Evolutionary conservation across 2,797 vertebrate species (phyloP), one percentile per base, ranked within the genome.

Genomic region (Gila robusta): DNA sequence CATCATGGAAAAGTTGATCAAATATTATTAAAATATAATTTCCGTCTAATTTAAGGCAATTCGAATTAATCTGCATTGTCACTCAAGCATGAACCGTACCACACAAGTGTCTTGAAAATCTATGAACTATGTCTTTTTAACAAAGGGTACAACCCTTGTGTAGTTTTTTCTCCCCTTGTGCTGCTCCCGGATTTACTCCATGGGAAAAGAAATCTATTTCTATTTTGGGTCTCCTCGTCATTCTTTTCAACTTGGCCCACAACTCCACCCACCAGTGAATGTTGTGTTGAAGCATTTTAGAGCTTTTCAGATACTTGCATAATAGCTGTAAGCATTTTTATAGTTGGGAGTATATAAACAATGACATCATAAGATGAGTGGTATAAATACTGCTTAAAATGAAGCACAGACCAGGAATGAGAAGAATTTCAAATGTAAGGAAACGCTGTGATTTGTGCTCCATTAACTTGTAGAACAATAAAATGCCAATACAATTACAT

Each of bases 161-260:
- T 70, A 67, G 41, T 82, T 79, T 73, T 44, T 86, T 83, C 89
- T 80, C 28, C 66, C 89, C n/a, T 21, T n/a, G 49, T 71, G 76
- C 86, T 66, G 89, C 91, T 93, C 92, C 91, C 90, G 81, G 49
- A 82, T 90, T 91, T 88, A 89, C 89, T 95, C 91, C 94, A 95
- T 95, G 95, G 95, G 95, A 95, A 96, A 94, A 94, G 86, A 91
- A 92, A 93, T 89, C 93, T 93, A 91, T 90, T 77, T 91, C 92
- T 95, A 95, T 96, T 95, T 95, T 92, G 79, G 90, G 94, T 91
- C 83, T 94, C 83, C 88, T 93, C 94, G 94, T 95, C 94, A 96
- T 82, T 35, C 87, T 84, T 89, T 88, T 92, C 89, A 92, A 92
- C 93, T 91, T 91, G 91, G 90, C 91, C 91, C 92, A 92, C 91